Evolutionary conservation across 2,797 vertebrate genomes (phyloP).

Genomic region (Eulemur coronatus): DNA sequence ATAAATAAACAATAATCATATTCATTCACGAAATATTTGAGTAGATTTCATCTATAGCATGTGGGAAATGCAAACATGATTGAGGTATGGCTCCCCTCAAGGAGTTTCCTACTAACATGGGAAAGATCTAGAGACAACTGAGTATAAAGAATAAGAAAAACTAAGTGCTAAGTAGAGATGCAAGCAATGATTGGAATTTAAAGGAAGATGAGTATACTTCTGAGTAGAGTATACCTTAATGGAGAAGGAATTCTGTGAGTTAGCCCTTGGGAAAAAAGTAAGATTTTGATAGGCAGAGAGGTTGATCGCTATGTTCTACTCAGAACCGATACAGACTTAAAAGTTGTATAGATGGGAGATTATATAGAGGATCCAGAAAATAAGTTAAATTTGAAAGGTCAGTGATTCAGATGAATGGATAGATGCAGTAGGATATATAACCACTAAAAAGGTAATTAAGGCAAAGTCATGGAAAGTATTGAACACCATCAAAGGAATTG

Average conservation of each 20-base stretch:
- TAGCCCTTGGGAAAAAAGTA: not conserved
- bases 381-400: not conserved
- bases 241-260: not conserved
- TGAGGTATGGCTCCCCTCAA: not conserved
- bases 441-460: not conserved
- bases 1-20: not conserved
- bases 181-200: not conserved
- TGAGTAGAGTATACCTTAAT: not conserved
- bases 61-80: not conserved
- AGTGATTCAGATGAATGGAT: not conserved
- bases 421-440: not conserved
- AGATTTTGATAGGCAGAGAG: not conserved
- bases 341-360: not conserved
- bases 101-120: not conserved
- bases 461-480: not conserved
- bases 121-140: not conserved
- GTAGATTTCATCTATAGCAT: not conserved
- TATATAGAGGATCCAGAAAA: not conserved
- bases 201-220: not conserved
- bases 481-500: not conserved
- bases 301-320: not conserved
- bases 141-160: not conserved
- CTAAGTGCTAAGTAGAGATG: not conserved
- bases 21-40: slow-evolving; percentile 18
- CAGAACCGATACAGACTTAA: not conserved